Base-by-base conservation (phyloP, 2,113 vertebrate genomes). In the Heteronetta atricapilla region DNA sequence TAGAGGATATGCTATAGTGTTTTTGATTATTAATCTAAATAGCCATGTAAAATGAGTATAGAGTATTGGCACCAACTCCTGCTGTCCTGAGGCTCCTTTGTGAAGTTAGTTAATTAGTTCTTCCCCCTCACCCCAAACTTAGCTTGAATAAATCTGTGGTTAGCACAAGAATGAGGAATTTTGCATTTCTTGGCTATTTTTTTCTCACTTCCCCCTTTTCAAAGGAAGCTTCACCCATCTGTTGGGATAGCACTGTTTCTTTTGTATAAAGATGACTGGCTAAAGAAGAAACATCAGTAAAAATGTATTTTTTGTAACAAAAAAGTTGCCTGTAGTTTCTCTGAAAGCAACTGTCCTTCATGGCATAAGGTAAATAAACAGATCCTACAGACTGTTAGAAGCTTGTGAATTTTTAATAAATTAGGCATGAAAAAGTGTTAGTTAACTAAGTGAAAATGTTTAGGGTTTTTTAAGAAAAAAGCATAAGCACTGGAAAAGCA, bases 31-130 rank as follows among this genome's bases (percentile, higher is more conserved):
- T 97, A 95, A 91, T 58, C 70, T 87, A 95, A 94, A 95, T 28
- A 95, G 60, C 95, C 94, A 83, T 93, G 90, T 84, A 95, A 96
- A 97, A 94, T 87, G 48, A 82, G 26, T 85, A 76, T 20, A 94
- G 84, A 9, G 42, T 77, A 48, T 82, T 96, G 95, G 94, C 96
- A 97, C 70, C 22, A 38, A 82, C 91, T 94, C 76, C 90, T 96
- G 87, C 86, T 81, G 46, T 38, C 94, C 94, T 86, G 80, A 96
- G 86, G 86, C 74, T 94, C 55, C 80, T 96, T 95, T 92, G 90
- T 94, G 56, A 96, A 97, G 96, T 90, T 95, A 90, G 85, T 93
- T 97, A 96, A 96, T 95, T 97, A 95, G 85, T 82, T 89, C 87
- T 58, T 25, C 31, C 36, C 63, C 58, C 36, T 4, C 26, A 2